Percentiles rank a stretch among this genome's conserved stretches.
These are phyloP conservation scores for Sesia apiformis DNA, from an alignment of 2,888 invertebrate genomes.

Conservation along the genomic window DNA sequence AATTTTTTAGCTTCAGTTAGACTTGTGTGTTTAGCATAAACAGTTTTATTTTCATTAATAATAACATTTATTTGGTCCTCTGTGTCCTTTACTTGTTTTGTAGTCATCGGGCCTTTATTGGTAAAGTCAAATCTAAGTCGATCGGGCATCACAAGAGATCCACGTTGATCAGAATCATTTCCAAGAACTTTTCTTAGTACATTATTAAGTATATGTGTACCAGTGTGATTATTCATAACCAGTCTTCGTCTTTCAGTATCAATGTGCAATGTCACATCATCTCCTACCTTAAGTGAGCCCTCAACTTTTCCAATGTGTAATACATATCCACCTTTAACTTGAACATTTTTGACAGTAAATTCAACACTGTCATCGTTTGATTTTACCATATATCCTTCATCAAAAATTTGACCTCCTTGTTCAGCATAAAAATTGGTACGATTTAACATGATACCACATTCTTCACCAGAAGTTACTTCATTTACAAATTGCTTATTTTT, in stretches of 20 bases:
- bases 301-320: slow-evolving; percentile 94
- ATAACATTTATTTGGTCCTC: slow-evolving; percentile 87
- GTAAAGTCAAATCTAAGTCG: slow-evolving; percentile 98
- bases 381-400: slow-evolving; percentile 94
- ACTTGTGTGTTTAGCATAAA: slow-evolving; percentile 91
- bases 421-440: slow-evolving; percentile 98
- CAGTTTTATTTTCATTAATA: slow-evolving; percentile 82
- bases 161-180: slow-evolving; percentile 94
- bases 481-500: slow-evolving; percentile 89
- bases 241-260: slow-evolving; percentile 89
- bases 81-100: slow-evolving; percentile 88
- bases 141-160: slow-evolving; percentile 98
- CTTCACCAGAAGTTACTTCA: slow-evolving; percentile 86
- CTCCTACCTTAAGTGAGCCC: slow-evolving; percentile 88
- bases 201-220: slow-evolving; percentile 97
- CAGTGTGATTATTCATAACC: slow-evolving; percentile 99
- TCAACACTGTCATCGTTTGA: slow-evolving; percentile 88
- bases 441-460: slow-evolving; percentile 94
- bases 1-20: slow-evolving; percentile 92
- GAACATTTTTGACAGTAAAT: slow-evolving; percentile 93
- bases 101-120: slow-evolving; percentile 92
- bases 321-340: slow-evolving; percentile 96
- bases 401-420: slow-evolving; percentile 98
- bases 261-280: slow-evolving; percentile 85
- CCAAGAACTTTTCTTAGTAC: slow-evolving; percentile 92